These are phyloP conservation scores for Bathynomus jamesi DNA, from an alignment of 1,140 invertebrate species.

Conservation along the genomic window DNA sequence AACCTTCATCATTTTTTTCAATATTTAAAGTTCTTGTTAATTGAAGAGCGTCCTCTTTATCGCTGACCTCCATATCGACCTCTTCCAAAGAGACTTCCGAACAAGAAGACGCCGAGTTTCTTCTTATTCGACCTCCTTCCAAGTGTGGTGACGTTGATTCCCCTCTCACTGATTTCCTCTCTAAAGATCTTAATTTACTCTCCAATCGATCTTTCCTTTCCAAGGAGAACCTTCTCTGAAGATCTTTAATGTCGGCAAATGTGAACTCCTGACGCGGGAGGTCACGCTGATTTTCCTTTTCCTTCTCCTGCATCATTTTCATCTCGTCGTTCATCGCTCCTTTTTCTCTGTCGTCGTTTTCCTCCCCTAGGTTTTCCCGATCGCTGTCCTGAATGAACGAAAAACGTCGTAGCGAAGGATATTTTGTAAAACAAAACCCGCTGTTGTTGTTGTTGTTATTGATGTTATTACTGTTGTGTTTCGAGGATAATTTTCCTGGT, in stretches of 20 bases:
- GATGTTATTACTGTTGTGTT: neutral
- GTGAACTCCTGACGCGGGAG: neutral
- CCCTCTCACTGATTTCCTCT: neutral
- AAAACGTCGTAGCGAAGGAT: neutral
- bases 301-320: neutral
- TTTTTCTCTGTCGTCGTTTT: too few relatives aligned
- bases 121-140: neutral
- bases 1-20: neutral
- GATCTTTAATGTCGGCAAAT: neutral
- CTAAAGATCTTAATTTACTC: neutral
- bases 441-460: neutral
- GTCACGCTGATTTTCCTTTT: too few relatives aligned
- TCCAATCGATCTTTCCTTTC: neutral
- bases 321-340: too few relatives aligned
- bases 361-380: neutral
- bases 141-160: neutral
- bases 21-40: neutral
- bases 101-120: constrained; percentile 22
- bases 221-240: neutral
- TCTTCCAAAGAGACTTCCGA: constrained; percentile 31
- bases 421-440: neutral
- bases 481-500: neutral
- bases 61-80: constrained; percentile 24
- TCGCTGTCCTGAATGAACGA: neutral
- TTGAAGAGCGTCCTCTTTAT: constrained; percentile 14